Conservation (phyloP, 2,113 vertebrate genomes). For the Vidua chalybeata region DNA sequence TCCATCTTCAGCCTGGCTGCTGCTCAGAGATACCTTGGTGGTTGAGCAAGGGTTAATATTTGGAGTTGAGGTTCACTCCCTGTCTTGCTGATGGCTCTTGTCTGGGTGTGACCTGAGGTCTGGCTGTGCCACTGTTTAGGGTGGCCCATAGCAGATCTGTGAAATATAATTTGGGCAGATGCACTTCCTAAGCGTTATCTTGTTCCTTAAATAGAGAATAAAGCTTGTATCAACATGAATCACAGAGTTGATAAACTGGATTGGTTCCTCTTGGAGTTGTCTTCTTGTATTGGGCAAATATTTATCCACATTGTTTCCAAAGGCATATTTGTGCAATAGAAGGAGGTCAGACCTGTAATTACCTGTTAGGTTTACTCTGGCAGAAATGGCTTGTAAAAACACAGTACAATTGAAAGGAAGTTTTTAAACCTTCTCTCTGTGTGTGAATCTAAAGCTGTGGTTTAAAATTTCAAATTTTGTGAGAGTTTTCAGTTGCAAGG, state of each 20-base stretch:
- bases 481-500: background rate
- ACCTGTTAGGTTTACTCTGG: slow-evolving; percentile 8
- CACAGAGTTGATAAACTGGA: slow-evolving; percentile 65
- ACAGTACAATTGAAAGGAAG: background rate
- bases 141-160: background rate
- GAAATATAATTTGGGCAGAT: background rate
- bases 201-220: slow-evolving; percentile 30
- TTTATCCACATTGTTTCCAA: slow-evolving; percentile 53
- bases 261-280: slow-evolving; percentile 41
- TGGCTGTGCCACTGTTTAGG: background rate
- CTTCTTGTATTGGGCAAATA: slow-evolving; percentile 51
- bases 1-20: background rate
- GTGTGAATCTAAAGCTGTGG: background rate
- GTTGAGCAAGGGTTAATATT: background rate
- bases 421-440: background rate
- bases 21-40: background rate
- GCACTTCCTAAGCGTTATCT: slow-evolving; percentile 16
- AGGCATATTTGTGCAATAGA: slow-evolving; percentile 55
- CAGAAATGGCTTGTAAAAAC: background rate
- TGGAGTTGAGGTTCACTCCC: background rate
- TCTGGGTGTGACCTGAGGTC: background rate
- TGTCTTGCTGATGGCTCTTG: background rate
- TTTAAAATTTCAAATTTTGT: background rate
- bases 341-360: slow-evolving; percentile 62
- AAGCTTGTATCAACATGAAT: slow-evolving; percentile 54